Evolutionary conservation across 2,113 vertebrate genomes (phyloP), one percentile per base, ranked within the genome.

Genomic region (Theristicus caerulescens): DNA sequence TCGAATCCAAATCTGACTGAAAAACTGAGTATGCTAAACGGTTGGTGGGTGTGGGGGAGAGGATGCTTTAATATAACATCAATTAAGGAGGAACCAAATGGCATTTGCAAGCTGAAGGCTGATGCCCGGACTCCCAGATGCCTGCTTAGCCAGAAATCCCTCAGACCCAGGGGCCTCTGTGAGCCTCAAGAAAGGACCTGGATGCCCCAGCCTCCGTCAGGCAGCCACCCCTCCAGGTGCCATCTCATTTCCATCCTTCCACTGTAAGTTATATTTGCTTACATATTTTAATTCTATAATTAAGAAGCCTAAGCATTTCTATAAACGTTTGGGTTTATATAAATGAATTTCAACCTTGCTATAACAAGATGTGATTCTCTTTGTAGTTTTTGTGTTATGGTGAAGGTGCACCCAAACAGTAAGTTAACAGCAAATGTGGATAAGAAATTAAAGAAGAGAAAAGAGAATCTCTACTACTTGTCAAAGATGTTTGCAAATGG

Each of bases 101-200:
- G 6, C 25, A 8, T 52, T 61, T 77, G 32, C 38, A 18, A 78
- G 31, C 6, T 92, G 46, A 55, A 82, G 49, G 26, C 10, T 77
- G 11, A 40, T 26, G 15, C 34, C 47, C 64, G 27, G 17, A 27
- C 24, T 65, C 10, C 4, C 21, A 42, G 65, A 20, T 82, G 15
- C 29, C 26, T 40, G 46, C 6, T 69, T 36, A 32, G 44, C 12
- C 49, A n/a, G 34, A 57, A 54, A 62, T 34, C 6, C 24, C 4
- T 46, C 42, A 29, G n/a, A 42, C 2, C 6, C 42, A 20, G 38
- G 13, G 27, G 7, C 8, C 4, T 62, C 22, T 2, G 0, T 4
- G 34, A 49, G 59, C 26, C 38, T 49, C 55, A 25, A 26, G 13
- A 51, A 40, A 49, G 54, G 27, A 42, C 27, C 5, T 0, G 1